Evolutionary conservation across 2,888 invertebrate genomes (phyloP).

Genomic region (Agrilus biguttatus): DNA sequence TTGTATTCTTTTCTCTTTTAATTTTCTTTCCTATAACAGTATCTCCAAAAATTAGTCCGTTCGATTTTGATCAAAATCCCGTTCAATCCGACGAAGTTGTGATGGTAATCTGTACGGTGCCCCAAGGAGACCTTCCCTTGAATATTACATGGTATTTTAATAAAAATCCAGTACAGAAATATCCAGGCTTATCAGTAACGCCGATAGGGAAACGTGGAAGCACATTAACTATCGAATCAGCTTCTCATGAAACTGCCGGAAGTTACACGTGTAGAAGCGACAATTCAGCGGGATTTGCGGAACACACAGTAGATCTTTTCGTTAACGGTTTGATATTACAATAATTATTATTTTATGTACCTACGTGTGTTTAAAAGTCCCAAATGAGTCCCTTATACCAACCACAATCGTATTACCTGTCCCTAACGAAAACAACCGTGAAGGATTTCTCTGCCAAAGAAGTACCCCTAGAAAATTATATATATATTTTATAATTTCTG

Average conservation of each 20-base stretch:
- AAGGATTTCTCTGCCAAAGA: neutral
- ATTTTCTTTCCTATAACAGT: conserved; percentile 33
- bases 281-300: conserved; percentile 42
- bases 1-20: neutral
- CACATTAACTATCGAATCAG: conserved; percentile 46
- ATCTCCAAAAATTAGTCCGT: conserved; percentile 63
- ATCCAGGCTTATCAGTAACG: conserved; percentile 38
- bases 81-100: conserved; percentile 27
- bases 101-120: conserved; percentile 43
- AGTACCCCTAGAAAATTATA: no score
- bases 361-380: neutral
- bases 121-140: conserved; percentile 64
- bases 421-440: neutral
- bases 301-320: conserved; percentile 35
- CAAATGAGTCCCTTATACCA: neutral
- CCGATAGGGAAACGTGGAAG: conserved; percentile 47
- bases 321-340: conserved; percentile 15
- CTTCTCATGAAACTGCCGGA: conserved; percentile 44
- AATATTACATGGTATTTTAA: conserved; percentile 57
- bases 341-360: neutral
- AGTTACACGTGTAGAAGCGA: conserved; percentile 47
- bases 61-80: conserved; percentile 59
- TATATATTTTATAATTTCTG: no score
- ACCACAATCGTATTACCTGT: neutral
- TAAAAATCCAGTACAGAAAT: conserved; percentile 30